These are phyloP conservation scores for Nerophis lumbriciformis DNA, from an alignment of 2,113 vertebrate genomes.

Conservation along the genomic window DNA sequence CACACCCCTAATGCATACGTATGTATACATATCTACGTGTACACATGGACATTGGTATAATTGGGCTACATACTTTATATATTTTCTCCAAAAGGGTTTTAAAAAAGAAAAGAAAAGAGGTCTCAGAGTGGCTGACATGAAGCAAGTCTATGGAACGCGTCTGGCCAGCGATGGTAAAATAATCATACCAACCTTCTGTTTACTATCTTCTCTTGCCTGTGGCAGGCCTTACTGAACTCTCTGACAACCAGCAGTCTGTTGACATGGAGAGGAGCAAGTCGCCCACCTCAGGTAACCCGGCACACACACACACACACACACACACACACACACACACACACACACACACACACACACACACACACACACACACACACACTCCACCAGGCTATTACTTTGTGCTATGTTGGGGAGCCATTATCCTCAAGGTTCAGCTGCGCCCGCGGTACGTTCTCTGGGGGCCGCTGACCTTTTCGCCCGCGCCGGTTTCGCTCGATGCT, in stretches of 20 bases:
- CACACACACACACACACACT: constrained; percentile 17
- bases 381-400: constrained; percentile 7
- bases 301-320: constrained; percentile 17
- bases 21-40: too few relatives aligned
- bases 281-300: constrained; percentile 89
- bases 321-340: constrained; percentile 14
- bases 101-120: not conserved
- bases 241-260: constrained; percentile 87
- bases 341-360: constrained; percentile 9
- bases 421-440: constrained; percentile 8
- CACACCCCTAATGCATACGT: too few relatives aligned
- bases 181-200: constrained; percentile 24
- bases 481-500: constrained; percentile 10
- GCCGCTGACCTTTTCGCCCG: constrained; percentile 17
- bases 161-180: not conserved
- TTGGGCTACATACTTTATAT: too few relatives aligned
- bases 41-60: too few relatives aligned
- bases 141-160: constrained; percentile 15
- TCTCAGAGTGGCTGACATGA: constrained; percentile 39
- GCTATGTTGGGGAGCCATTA: constrained; percentile 10
- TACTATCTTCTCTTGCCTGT: constrained; percentile 23
- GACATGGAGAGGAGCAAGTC: constrained; percentile 96
- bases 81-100: too few relatives aligned
- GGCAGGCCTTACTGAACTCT: constrained; percentile 92
- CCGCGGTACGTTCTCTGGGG: constrained; percentile 12